phyloP scores from a whole-genome alignment of 2,888 invertebrate species.

The Philonicus albiceps region DNA sequence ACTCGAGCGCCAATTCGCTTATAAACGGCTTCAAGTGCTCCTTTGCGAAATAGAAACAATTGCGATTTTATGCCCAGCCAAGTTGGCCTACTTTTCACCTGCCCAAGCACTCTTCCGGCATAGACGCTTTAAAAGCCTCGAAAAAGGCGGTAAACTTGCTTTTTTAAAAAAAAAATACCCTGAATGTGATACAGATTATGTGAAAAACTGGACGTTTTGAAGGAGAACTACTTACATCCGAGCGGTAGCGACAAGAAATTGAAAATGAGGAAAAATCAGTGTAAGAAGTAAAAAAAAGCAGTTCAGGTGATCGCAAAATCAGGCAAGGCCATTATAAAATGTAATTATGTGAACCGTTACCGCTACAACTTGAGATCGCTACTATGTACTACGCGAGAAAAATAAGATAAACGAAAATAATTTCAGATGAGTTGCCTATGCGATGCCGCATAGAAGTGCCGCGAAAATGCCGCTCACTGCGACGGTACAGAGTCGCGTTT shows the following conservation, averaged over 20 bases:
- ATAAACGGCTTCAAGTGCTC: slow-evolving; percentile 6
- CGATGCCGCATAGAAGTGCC: not conserved
- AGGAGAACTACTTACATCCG: not conserved
- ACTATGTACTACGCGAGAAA: not conserved
- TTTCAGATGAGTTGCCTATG: not conserved
- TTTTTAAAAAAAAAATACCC: not conserved
- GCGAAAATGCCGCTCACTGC: not conserved
- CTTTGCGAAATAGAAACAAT: slow-evolving; percentile 23
- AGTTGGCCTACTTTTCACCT: slow-evolving; percentile 22
- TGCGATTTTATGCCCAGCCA: not conserved
- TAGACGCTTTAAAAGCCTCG: not conserved
- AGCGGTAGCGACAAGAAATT: not conserved
- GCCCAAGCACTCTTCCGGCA: slow-evolving; percentile 9
- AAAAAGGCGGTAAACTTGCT: not conserved
- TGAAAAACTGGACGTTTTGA: not conserved
- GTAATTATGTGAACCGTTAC: slow-evolving; percentile 41
- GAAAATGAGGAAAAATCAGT: not conserved
- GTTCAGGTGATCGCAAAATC: not conserved
- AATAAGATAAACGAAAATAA: slow-evolving; percentile 10
- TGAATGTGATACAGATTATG: not conserved
- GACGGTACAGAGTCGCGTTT: not conserved
- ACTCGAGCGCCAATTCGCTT: not conserved
- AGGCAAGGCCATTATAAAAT: slow-evolving; percentile 40
- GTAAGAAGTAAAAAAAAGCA: not conserved
- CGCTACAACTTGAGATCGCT: not conserved